Percentiles rank a stretch among this genome's conserved stretches.
Evolutionary conservation across 2,113 vertebrate species (phyloP).

Genomic region (Tiliqua scincoides): DNA sequence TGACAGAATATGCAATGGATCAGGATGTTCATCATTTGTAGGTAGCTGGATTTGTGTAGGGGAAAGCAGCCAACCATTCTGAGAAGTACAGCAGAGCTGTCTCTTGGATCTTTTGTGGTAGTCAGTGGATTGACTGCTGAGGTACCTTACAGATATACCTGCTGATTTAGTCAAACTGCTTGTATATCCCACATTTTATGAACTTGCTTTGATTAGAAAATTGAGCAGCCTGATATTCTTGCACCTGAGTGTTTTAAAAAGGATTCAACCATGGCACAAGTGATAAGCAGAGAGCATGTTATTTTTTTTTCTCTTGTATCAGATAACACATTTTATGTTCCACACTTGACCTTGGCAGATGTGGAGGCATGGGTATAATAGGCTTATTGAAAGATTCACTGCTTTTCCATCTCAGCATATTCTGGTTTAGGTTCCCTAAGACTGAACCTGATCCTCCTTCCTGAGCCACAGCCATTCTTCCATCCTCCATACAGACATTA

Average conservation of each 20-base stretch:
- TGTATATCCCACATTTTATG: no score
- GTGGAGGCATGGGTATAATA: background rate
- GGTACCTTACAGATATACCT: background rate
- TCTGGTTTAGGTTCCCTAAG: background rate
- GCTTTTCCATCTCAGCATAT: background rate
- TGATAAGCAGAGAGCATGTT: background rate
- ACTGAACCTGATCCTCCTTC: background rate
- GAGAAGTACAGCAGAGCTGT: background rate
- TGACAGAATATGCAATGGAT: background rate
- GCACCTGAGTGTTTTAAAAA: background rate
- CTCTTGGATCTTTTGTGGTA: background rate
- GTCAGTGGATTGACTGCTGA: background rate
- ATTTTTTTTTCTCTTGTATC: background rate
- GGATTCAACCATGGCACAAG: background rate
- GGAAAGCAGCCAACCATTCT: background rate
- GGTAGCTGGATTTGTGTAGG: background rate
- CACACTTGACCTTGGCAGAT: background rate
- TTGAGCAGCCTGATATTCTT: background rate
- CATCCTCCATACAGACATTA: background rate
- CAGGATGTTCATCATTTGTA: background rate
- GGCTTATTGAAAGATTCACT: background rate
- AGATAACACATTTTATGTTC: fast-evolving
- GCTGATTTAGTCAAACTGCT: no score
- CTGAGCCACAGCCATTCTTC: background rate
- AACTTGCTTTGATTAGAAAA: background rate